phyloP scores from a whole-genome alignment of 1,140 invertebrate species.

The Drosophila kepulauana region DNA sequence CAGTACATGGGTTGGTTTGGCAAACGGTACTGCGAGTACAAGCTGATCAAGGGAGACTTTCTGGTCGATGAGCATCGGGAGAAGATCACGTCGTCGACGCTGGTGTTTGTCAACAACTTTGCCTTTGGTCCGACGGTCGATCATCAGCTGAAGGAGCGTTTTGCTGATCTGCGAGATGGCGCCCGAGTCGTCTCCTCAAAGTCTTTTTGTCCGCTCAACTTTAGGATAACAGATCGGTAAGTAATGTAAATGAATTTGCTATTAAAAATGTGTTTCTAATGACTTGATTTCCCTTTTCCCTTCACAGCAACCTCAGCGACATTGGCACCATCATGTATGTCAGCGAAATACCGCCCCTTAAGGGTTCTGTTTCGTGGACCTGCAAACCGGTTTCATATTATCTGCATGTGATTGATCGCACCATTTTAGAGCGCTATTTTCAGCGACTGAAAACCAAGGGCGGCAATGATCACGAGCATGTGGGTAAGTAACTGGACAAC shows the following conservation, averaged over 20 bases:
- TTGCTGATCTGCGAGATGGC: constrained; percentile 97
- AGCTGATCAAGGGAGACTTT: constrained; percentile 97
- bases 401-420: constrained; percentile 98
- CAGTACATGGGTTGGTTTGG: constrained; percentile 99
- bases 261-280: neutral
- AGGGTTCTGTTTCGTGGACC: constrained; percentile 99
- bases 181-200: constrained; percentile 99
- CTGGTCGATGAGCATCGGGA: constrained; percentile 95
- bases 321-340: constrained; percentile 99
- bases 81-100: constrained; percentile 95
- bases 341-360: constrained; percentile 96
- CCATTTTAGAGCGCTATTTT: constrained; percentile 98
- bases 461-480: constrained; percentile 86
- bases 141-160: constrained; percentile 97
- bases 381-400: constrained; percentile 99
- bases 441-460: constrained; percentile 95
- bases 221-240: constrained; percentile 97
- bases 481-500: constrained; percentile 68
- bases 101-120: constrained; percentile 99
- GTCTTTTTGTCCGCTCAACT: constrained; percentile 98
- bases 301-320: constrained; percentile 90
- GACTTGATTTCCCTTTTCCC: neutral
- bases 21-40: constrained; percentile 95
- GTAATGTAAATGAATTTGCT: constrained; percentile 70
- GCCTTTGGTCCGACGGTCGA: constrained; percentile 98